Evolutionary conservation across 2,113 vertebrate species (phyloP).

Genomic region (Caranx melampygus): DNA sequence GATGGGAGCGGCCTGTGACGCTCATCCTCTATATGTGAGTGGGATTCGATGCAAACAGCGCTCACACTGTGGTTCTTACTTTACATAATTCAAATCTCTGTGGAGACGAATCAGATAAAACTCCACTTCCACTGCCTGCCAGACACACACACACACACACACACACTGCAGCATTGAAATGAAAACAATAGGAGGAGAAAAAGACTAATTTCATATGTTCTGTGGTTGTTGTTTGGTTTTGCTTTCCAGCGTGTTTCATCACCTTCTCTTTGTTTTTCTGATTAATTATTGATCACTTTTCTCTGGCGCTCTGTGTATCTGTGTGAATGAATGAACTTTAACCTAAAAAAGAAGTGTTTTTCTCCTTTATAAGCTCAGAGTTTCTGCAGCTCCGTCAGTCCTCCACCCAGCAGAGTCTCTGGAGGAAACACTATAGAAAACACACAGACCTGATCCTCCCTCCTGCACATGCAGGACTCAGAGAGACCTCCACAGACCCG

Average conservation of each 20-base stretch:
- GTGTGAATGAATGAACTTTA: neutral
- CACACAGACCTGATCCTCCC: neutral
- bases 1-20: too few relatives aligned
- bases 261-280: neutral
- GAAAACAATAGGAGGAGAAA: neutral
- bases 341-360: neutral
- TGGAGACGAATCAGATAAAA: neutral
- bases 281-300: neutral
- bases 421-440: constrained; percentile 10
- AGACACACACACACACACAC: neutral
- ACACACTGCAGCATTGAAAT: neutral
- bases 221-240: neutral
- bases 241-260: neutral
- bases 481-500: too few relatives aligned
- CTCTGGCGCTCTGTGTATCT: neutral
- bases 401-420: constrained; percentile 37
- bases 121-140: neutral
- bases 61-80: neutral
- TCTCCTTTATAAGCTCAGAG: neutral
- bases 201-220: neutral
- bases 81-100: neutral
- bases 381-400: constrained; percentile 22
- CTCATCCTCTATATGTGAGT: too few relatives aligned
- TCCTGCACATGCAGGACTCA: constrained; percentile 14
- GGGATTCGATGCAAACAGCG: too few relatives aligned